These are phyloP conservation scores for Otocyon megalotis DNA, from an alignment of 2,113 vertebrate genomes.

Conservation along the genomic window DNA sequence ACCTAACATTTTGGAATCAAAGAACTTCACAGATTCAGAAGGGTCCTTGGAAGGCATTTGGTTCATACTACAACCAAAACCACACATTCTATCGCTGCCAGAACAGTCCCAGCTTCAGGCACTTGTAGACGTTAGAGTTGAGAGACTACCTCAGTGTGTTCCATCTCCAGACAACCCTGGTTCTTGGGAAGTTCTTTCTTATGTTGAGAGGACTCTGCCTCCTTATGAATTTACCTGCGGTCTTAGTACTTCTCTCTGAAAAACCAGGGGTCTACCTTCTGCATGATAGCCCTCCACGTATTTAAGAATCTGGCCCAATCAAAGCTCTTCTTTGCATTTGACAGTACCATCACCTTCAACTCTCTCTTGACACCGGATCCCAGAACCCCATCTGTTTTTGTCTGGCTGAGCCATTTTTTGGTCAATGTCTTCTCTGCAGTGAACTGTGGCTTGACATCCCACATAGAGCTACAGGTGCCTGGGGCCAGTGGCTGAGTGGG, in stretches of 20 bases:
- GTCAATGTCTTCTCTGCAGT: background rate
- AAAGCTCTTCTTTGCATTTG: background rate
- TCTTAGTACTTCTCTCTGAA: background rate
- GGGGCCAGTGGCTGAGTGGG: too few relatives aligned
- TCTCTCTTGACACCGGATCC: background rate
- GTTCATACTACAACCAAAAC: background rate
- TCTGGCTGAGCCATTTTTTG: background rate
- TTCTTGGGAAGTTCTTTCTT: background rate
- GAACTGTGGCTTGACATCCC: background rate
- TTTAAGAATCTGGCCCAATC: background rate
- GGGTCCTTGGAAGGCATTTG: background rate
- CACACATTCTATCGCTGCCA: background rate
- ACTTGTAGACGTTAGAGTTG: background rate
- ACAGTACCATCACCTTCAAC: background rate
- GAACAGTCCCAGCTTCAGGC: background rate
- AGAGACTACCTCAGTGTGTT: fast-evolving
- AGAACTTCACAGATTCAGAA: background rate
- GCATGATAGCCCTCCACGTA: background rate
- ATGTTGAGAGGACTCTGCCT: background rate
- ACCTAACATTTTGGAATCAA: background rate
- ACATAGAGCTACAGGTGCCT: too few relatives aligned
- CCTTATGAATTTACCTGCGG: background rate
- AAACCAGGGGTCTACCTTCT: background rate
- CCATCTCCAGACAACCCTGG: too few relatives aligned
- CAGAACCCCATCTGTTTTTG: background rate